Base-by-base conservation (phyloP, 1,140 invertebrate species). In the Cotesia vestalis region DNA sequence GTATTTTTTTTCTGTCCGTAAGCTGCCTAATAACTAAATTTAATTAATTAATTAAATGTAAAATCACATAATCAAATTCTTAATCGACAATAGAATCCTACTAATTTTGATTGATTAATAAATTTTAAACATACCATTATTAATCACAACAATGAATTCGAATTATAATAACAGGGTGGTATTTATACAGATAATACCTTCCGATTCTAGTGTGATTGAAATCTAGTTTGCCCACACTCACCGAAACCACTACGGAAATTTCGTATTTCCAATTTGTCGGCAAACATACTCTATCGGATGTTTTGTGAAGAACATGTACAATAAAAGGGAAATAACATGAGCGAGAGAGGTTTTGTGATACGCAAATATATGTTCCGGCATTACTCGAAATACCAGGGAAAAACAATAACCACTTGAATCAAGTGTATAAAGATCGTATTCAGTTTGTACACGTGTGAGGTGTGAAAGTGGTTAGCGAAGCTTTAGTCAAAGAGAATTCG, bases 201-300 rank as follows among this genome's bases (percentile, higher is more conserved):
- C 6, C 6, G 40, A 46, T 46, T 46, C 5, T 46, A 46, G 69
- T 12, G 51, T 11, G 6, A 70, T 70, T 62, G 69, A 40, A 70
- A 70, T 63, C 62, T 70, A 36, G 60, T 17, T 36, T 46, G 53
- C 14, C 57, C 55, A 51, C 60, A 51, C 11, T 9, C 40, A 9
- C 6, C 1, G 6, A 46, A 46, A 46, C 40, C 60, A 12, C 57
- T 63, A 51, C 60, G 59, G 69, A 61, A 71, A 71, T 61, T 63
- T 63, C 60, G 60, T 71, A 71, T 71, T 71, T 63, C 69, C 60
- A 63, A 71, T 71, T 34, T 40, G 52, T 38, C 40, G 8, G 40
- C 55, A 53, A 63, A 62, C 69, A 71, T 11, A 46, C 11, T 46
- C n/a, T 46, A 46, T 38, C n/a, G 4, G 20, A 14, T 57, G n/a